Percentiles rank a stretch among this genome's conserved stretches.
These are phyloP conservation scores for Catalaphyllia jardinei DNA, from an alignment of 64 coral and sea anemone species.

Conservation along the genomic window DNA sequence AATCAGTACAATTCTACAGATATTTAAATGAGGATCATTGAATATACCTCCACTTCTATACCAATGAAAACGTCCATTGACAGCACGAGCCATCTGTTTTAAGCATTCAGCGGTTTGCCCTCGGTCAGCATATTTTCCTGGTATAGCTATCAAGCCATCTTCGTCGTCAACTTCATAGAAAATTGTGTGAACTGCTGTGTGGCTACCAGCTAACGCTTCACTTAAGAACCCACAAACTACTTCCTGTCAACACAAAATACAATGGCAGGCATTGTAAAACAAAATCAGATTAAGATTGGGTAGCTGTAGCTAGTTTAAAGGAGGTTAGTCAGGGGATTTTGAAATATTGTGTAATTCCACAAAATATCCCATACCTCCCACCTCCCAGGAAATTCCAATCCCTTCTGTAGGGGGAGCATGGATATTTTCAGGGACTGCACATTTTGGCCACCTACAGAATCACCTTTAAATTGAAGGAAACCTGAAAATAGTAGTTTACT, in stretches of 20 bases:
- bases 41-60: constrained; percentile 88
- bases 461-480: too few species aligned
- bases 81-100: constrained; percentile 87
- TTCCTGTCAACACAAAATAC: constrained; percentile 49
- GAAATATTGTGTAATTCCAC: too few species aligned
- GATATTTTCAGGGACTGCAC: too few species aligned
- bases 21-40: neutral
- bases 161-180: constrained; percentile 98
- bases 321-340: too few species aligned
- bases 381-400: too few species aligned
- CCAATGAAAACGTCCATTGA: constrained; percentile 93
- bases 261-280: neutral
- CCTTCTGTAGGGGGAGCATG: too few species aligned
- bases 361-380: too few species aligned
- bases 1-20: neutral
- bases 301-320: too few species aligned
- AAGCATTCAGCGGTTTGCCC: constrained; percentile 71
- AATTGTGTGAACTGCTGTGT: constrained; percentile 77
- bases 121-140: constrained; percentile 80
- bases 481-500: too few species aligned
- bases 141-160: constrained; percentile 86
- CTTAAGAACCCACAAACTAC: constrained; percentile 90
- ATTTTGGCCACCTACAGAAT: too few species aligned
- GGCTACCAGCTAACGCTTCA: constrained; percentile 85
- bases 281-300: neutral